A percentile compares a stretch with the other conserved stretches of the same genome.
phyloP scores from a whole-genome alignment of 2,797 vertebrate genomes.

The Xyrichtys novacula region DNA sequence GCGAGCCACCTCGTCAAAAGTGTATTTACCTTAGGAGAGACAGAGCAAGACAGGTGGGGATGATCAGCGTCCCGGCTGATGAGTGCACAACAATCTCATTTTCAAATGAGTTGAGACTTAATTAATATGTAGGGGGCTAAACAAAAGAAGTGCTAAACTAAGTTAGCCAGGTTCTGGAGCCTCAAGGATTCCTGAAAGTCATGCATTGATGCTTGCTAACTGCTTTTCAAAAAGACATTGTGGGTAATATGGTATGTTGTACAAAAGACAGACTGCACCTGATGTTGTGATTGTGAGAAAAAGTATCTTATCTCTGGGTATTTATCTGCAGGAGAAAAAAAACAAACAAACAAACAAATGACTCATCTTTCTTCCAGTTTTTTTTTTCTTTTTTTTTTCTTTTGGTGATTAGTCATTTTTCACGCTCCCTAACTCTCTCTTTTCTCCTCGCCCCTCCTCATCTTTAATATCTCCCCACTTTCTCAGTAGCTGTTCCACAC shows the following conservation, averaged over 20 bases:
- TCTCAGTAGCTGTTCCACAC: slow-evolving; percentile 62
- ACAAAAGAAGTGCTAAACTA: slow-evolving; percentile 28
- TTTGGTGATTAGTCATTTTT: slow-evolving; percentile 44
- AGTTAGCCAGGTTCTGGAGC: slow-evolving; percentile 21
- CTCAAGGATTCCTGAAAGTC: slow-evolving; percentile 71
- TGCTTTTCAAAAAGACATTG: slow-evolving; percentile 50
- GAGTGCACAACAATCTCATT: slow-evolving; percentile 43
- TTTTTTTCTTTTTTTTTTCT: slow-evolving; percentile 11
- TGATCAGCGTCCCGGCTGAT: slow-evolving; percentile 55
- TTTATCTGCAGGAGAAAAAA: slow-evolving; percentile 50
- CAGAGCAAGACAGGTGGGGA: slow-evolving; percentile 32
- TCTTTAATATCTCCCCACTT: slow-evolving; percentile 61
- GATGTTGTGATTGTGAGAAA: slow-evolving; percentile 57
- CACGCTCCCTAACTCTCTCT: slow-evolving; percentile 8
- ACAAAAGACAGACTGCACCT: slow-evolving; percentile 38
- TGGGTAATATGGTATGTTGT: slow-evolving; percentile 40
- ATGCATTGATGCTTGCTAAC: slow-evolving; percentile 27
- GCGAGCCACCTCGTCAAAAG: slow-evolving; percentile 39
- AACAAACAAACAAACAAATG: slow-evolving; percentile 48
- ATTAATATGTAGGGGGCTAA: slow-evolving; percentile 47
- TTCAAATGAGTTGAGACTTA: slow-evolving; percentile 49
- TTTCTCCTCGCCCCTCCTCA: slow-evolving; percentile 32
- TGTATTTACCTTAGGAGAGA: slow-evolving; percentile 57
- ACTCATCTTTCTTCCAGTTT: slow-evolving; percentile 16
- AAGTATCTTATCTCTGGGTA: slow-evolving; percentile 59